Base-by-base conservation (phyloP, 2,888 invertebrate species). In the Rhorus exstirpatorius region DNA sequence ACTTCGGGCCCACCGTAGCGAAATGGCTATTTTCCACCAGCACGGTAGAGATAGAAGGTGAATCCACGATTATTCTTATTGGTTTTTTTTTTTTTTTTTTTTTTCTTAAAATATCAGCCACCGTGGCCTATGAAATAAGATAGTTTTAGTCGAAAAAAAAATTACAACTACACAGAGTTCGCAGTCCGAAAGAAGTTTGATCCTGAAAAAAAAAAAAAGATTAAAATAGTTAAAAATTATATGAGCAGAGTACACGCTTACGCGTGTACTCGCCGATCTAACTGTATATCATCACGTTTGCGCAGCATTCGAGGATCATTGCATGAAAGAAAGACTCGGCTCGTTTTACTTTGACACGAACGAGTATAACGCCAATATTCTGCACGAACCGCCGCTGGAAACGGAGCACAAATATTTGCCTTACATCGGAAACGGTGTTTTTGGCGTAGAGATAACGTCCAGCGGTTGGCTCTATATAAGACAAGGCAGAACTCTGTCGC, bases 341-440 rank as follows among this genome's bases (percentile, higher is more conserved):
- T 94, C 95, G 38, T 96, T 95, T 88, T 94, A 95, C 85, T 92
- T 94, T 4, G 95, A 95, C 88, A 93, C 95, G 31, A 92, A 93
- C n/a, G 95, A 96, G 81, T 96, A 95, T 89, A 96, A 96, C 90
- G 96, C 95, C 7, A 96, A 96, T 89, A 93, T 97, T 83, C 93
- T 95, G 81, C 95, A 96, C 88, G 93, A 94, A 72, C 93, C 93
- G 44, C 94, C 95, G 3, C 93, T 93, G 3, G 93, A 94, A 2
- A 93, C 94, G 14, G 95, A 95, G 86, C 94, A 94, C 53, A 94
- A 94, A 84, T 96, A 95, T 88, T 94, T 96, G 91, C 96, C 96
- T 87, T 97, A 96, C 88, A 94, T 96, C 78, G 97, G 97, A 10
- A 97, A 97, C 93, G 97, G 97, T 0, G 93, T 95, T 79, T 93